Conservation (phyloP, 2,113 vertebrate genomes). For the Alosa alosa region DNA sequence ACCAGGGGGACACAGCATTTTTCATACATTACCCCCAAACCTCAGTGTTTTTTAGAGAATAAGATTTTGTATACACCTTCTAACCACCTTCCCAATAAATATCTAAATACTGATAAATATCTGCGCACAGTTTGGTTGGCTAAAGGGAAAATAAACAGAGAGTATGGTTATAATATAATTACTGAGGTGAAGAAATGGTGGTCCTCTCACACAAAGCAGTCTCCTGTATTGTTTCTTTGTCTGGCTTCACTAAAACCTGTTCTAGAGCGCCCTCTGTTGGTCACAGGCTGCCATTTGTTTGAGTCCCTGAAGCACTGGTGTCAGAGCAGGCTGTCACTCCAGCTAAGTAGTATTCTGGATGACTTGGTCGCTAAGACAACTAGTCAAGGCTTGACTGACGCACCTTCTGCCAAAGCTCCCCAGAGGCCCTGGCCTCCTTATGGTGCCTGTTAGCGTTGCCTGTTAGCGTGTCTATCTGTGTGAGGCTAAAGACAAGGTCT, state of each 20-base stretch:
- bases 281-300: background rate
- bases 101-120: background rate
- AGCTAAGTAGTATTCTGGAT: background rate
- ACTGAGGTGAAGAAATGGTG: background rate
- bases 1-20: background rate
- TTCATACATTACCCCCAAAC: too few relatives aligned
- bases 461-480: background rate
- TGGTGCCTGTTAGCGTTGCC: background rate
- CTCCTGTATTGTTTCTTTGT: background rate
- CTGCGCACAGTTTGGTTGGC: background rate
- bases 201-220: background rate
- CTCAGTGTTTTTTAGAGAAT: background rate
- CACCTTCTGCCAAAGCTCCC: background rate
- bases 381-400: background rate
- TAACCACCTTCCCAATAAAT: background rate
- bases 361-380: background rate
- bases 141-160: background rate
- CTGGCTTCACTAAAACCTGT: background rate
- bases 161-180: background rate
- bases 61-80: background rate
- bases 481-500: background rate
- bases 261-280: constrained; percentile 39
- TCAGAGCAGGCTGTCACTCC: background rate
- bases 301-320: background rate
- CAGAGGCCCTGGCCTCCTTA: background rate